Evolutionary conservation across 2,888 invertebrate genomes (phyloP), one percentile per base, ranked within the genome.

Genomic region (Teinopalpus imperialis): DNA sequence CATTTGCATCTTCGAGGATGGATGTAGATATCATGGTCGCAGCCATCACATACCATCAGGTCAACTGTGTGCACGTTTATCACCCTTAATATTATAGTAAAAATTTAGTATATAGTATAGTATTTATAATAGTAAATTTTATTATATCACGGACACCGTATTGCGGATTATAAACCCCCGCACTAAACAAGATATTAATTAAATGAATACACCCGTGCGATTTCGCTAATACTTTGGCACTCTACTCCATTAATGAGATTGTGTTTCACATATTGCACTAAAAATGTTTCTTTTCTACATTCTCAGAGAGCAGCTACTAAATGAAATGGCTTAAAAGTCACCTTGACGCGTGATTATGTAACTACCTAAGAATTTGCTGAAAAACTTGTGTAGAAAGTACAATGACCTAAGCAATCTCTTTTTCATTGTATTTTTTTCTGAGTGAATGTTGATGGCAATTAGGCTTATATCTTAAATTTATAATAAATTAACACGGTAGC

Each of bases 241-340:
- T 45, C 26, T n/a, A 14, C 32, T 39, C 26, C 39, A 39, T 45
- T 45, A 45, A 32, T 39, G 44, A 39, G 39, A 45, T 45, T 39
- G 32, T 39, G 39, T 26, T 39, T 32, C 44, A 45, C 44, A 45
- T 39, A 44, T 37, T 44, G 44, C 31, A 45, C 32, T 39, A 32
- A 39, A 20, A 31, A 37, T 45, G 44, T 32, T 37, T 39, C 39
- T 45, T 26, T 45, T 32, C 44, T 32, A 7, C 32, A 32, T 5
- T 14, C 13, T 8, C 32, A 26, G 26, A 39, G 39, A 39, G 37
- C 18, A 24, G 34, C 32, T 26, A 26, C 39, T 45, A 45, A 45
- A 45, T 45, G 44, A 27, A 45, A 45, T 39, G 39, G 32, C 44
- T 44, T 32, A 26, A 37, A 14, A 27, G 44, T 21, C 32, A 45